Conservation (phyloP, 2,888 invertebrate species). For the Drosophila planitibia region DNA sequence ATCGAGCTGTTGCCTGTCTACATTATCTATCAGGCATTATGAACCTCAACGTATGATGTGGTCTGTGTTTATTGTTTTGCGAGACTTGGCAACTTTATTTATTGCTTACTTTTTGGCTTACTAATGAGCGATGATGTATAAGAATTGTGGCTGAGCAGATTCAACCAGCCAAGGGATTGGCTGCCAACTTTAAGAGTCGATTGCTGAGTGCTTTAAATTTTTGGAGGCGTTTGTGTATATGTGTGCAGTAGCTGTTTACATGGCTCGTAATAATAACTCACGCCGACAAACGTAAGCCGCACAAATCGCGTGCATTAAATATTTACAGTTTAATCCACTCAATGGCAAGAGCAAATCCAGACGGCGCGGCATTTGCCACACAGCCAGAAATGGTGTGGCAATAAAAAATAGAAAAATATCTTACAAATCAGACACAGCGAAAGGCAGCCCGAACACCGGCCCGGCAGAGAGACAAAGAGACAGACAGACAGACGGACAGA, state of each 20-base stretch:
- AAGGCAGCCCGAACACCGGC: conserved; percentile 13
- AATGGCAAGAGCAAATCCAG: conserved; percentile 71
- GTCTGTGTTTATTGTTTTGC: conserved; percentile 22
- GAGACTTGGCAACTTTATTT: conserved; percentile 51
- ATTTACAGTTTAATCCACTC: conserved; percentile 80
- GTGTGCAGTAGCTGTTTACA: conserved; percentile 13
- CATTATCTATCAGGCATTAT: conserved; percentile 49
- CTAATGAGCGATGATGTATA: conserved; percentile 64
- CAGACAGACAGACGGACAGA: conserved; percentile 21
- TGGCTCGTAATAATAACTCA: conserved; percentile 63
- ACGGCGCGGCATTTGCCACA: conserved; percentile 36
- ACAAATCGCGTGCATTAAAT: conserved; percentile 77
- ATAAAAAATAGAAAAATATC: conserved; percentile 80
- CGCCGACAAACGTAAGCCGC: conserved; percentile 62
- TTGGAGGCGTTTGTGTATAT: background rate
- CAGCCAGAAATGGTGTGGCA: conserved; percentile 66
- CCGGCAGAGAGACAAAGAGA: conserved; percentile 32
- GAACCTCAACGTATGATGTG: conserved; percentile 32
- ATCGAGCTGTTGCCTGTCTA: conserved; percentile 46
- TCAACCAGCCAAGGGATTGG: conserved; percentile 8
- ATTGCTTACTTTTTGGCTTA: conserved; percentile 59
- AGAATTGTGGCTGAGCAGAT: conserved; percentile 23
- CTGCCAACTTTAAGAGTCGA: conserved; percentile 24
- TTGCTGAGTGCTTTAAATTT: conserved; percentile 17
- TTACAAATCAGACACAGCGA: conserved; percentile 72